A percentile compares a stretch with the other conserved stretches of the same genome.
phyloP scores from a whole-genome alignment of 2,888 invertebrate species.

The Lathronympha strigana region DNA sequence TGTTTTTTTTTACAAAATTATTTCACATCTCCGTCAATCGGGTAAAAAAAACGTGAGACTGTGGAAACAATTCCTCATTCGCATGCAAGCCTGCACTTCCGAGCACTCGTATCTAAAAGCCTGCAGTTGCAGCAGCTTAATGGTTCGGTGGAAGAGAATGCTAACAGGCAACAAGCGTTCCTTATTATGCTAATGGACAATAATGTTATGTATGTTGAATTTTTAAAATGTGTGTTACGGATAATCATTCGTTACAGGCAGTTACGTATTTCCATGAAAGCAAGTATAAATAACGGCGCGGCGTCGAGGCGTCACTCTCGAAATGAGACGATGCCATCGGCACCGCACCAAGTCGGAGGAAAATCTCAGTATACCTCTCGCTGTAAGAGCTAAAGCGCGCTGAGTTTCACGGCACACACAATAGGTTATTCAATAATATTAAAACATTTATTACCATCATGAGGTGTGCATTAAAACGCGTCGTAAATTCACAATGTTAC shows the following conservation, averaged over 20 bases:
- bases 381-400: not conserved
- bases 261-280: not conserved
- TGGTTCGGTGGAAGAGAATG: constrained; percentile 30
- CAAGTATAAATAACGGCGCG: too few species aligned
- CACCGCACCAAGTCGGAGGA: too few species aligned
- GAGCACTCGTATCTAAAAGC: constrained; percentile 27
- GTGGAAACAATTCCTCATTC: constrained; percentile 29
- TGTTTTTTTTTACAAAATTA: not conserved
- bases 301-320: too few species aligned
- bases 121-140: constrained; percentile 33
- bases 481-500: constrained; percentile 4
- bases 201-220: constrained; percentile 11
- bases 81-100: constrained; percentile 39
- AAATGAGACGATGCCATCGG: too few species aligned
- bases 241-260: not conserved
- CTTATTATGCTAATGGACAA: constrained; percentile 25
- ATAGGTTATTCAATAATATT: constrained; percentile 9
- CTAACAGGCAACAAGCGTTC: constrained; percentile 28
- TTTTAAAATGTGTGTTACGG: not conserved
- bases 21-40: not conserved
- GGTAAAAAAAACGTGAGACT: not conserved
- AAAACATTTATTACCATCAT: not conserved
- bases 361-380: too few species aligned
- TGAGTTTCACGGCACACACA: constrained; percentile 1
- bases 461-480: not conserved